Percentiles rank a stretch among this genome's conserved stretches.
These are phyloP conservation scores for Psammodynastes pulverulentus DNA, from an alignment of 2,113 vertebrate genomes.

Conservation along the genomic window DNA sequence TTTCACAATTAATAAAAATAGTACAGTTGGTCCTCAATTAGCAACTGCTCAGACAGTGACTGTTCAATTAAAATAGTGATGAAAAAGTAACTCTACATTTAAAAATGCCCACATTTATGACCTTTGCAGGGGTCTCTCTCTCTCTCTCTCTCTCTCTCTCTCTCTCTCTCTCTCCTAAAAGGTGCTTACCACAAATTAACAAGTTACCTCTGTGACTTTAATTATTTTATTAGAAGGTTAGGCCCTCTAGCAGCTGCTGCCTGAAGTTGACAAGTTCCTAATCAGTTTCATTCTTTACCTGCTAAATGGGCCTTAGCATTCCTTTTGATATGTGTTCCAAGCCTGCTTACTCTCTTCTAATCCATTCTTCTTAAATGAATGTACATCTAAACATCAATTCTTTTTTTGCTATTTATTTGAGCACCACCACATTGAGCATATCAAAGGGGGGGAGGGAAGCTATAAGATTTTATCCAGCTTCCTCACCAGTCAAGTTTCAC, in stretches of 20 bases:
- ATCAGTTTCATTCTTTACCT: not conserved
- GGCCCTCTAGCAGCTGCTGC: not conserved
- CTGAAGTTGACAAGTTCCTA: not conserved
- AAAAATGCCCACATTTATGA: not conserved
- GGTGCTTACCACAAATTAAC: not conserved
- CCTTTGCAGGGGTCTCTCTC: not conserved
- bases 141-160: not conserved
- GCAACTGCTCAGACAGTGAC: not conserved
- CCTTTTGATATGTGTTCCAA: not conserved
- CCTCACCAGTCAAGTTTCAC: not conserved
- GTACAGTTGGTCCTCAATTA: not conserved
- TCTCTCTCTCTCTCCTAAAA: not conserved
- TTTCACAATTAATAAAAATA: conserved; percentile 52
- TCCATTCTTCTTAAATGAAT: not conserved
- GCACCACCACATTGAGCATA: not conserved
- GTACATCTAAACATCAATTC: not conserved
- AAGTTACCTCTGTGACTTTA: not conserved
- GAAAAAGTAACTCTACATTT: not conserved
- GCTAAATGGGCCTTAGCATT: not conserved
- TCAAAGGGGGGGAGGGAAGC: not conserved
- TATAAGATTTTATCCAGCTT: not conserved
- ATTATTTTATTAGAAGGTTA: not conserved
- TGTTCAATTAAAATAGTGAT: not conserved
- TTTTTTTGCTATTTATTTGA: not conserved
- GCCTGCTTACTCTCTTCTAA: not conserved